These are phyloP conservation scores for Zophobas atratus DNA, from an alignment of 1,140 invertebrate genomes.

Conservation along the genomic window DNA sequence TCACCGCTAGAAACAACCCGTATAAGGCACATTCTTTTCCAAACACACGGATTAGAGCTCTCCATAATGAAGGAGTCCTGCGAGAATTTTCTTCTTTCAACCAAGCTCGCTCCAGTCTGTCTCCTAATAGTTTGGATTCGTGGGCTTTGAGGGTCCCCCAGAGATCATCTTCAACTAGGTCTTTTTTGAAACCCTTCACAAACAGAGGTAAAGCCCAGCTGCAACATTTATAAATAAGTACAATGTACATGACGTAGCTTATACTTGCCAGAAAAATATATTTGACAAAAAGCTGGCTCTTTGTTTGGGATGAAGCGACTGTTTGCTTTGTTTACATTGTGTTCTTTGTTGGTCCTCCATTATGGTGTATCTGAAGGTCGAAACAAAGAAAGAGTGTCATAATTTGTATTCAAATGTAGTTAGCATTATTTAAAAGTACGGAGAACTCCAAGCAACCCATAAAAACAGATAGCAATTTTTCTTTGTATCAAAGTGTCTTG, in stretches of 20 bases:
- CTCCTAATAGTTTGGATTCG: constrained; percentile 34
- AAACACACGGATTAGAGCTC: constrained; percentile 15
- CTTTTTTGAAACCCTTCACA: constrained; percentile 34
- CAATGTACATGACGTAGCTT: not conserved
- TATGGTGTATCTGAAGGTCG: not conserved
- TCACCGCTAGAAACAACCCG: not conserved
- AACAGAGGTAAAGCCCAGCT: constrained; percentile 21
- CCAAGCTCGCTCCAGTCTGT: constrained; percentile 26
- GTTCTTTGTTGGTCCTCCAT: constrained; percentile 27
- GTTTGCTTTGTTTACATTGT: constrained; percentile 22
- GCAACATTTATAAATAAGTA: too few species aligned
- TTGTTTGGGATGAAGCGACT: constrained; percentile 45
- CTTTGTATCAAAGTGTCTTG: too few species aligned
- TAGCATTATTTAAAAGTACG: constrained; percentile 64
- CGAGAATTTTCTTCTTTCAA: constrained; percentile 1
- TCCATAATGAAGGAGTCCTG: constrained; percentile 34
- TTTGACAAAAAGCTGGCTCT: constrained; percentile 49
- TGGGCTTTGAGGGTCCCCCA: constrained; percentile 28
- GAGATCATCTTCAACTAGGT: constrained; percentile 29
- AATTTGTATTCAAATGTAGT: constrained; percentile 54
- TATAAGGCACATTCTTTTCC: constrained; percentile 17
- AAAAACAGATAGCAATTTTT: too few species aligned
- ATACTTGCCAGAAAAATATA: constrained; percentile 54
- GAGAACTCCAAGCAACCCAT: constrained; percentile 70
- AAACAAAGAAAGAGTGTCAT: not conserved